Percentiles rank a stretch among this genome's conserved stretches.
These are phyloP conservation scores for Sinosuthora webbiana DNA, from an alignment of 2,113 vertebrate species.

Conservation along the genomic window DNA sequence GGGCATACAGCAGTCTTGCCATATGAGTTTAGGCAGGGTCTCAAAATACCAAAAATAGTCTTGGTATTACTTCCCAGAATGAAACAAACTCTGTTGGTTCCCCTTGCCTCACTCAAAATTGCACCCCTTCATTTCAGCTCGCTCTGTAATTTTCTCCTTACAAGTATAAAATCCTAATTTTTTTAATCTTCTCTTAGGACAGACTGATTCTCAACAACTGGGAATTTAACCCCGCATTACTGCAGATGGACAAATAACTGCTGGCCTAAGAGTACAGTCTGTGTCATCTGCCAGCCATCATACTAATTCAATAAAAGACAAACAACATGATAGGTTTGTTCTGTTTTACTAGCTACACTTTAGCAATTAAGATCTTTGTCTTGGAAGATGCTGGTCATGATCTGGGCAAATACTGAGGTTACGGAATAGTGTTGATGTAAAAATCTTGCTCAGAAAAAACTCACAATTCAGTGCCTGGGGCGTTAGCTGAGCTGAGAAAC, in stretches of 20 bases:
- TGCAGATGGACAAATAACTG: neutral
- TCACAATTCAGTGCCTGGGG: neutral
- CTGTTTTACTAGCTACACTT: neutral
- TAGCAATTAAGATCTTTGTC: neutral
- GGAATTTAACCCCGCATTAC: neutral
- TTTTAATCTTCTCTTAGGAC: neutral
- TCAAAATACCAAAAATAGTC: constrained; percentile 73
- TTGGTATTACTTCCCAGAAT: constrained; percentile 66
- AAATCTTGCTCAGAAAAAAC: neutral
- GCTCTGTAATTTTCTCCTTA: constrained; percentile 28
- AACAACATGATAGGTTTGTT: neutral
- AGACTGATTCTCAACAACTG: neutral
- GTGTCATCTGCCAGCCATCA: neutral
- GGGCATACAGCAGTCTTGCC: constrained; percentile 64
- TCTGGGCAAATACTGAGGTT: neutral
- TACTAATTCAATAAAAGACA: neutral
- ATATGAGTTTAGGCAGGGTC: constrained; percentile 69
- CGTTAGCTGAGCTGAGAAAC: neutral
- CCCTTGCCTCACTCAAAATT: constrained; percentile 14
- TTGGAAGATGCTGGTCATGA: neutral
- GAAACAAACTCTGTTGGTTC: constrained; percentile 54
- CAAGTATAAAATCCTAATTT: neutral
- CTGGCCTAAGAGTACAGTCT: neutral
- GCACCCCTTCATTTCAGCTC: constrained; percentile 27
- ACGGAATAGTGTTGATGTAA: neutral